Percentiles rank a stretch among this genome's conserved stretches.
Evolutionary conservation across 35 echinoderm and acorn worm species (phyloP).

Genomic region (Holothuria glaberrima): DNA sequence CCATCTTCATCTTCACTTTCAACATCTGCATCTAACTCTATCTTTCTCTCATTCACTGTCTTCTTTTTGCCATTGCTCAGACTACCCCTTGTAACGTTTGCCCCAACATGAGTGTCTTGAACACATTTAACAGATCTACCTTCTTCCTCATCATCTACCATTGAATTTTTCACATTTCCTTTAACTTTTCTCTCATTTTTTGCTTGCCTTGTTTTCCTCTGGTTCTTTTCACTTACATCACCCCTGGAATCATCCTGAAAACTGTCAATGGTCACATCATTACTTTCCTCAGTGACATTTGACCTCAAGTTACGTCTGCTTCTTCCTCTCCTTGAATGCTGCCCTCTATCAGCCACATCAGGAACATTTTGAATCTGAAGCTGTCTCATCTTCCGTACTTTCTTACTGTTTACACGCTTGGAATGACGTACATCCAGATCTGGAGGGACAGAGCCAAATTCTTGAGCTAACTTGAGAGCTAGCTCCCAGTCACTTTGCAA

Average conservation of each 20-base stretch:
- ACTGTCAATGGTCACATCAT: conserved; percentile 15
- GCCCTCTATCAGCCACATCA: background rate
- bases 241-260: conserved; percentile 29
- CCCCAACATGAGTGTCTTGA: conserved; percentile 8
- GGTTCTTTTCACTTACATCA: background rate
- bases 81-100: background rate
- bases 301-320: background rate
- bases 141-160: background rate
- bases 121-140: background rate
- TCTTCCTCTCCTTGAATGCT: background rate
- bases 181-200: background rate
- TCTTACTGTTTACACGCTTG: background rate
- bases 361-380: conserved; percentile 27
- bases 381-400: conserved; percentile 8
- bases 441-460: conserved; percentile 69
- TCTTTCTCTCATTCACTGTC: background rate
- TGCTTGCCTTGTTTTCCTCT: background rate
- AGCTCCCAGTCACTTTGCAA: conserved; percentile 86
- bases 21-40: background rate
- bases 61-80: background rate
- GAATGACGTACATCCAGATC: background rate
- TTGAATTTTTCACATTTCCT: background rate
- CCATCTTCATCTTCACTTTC: background rate
- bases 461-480: conserved; percentile 70
- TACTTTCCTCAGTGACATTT: background rate